These are phyloP conservation scores for Lucifuga dentata DNA, from an alignment of 2,113 vertebrate species.

Conservation along the genomic window DNA sequence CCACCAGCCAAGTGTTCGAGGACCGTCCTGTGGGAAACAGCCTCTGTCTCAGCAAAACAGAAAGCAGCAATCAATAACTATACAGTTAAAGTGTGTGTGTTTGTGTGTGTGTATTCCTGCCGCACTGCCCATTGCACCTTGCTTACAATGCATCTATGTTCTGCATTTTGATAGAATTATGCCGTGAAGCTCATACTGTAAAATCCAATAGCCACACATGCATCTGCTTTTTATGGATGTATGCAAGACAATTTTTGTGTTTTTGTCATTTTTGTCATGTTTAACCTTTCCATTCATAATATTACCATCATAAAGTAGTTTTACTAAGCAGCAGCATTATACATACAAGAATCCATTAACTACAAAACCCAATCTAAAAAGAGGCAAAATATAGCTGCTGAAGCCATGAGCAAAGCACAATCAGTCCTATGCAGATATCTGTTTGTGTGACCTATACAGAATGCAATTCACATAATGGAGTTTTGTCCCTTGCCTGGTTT, in stretches of 20 bases:
- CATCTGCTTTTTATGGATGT: background rate
- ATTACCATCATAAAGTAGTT: too few relatives aligned
- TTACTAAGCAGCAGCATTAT: constrained; percentile 9
- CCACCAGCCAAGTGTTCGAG: constrained; percentile 65
- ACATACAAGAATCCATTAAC: constrained; percentile 40
- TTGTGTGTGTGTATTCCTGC: constrained; percentile 22
- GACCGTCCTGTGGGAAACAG: constrained; percentile 64
- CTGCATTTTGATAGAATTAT: constrained; percentile 22
- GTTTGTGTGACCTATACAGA: constrained; percentile 37
- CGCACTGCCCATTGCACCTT: constrained; percentile 34
- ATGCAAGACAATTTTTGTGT: constrained; percentile 3
- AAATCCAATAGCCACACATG: background rate
- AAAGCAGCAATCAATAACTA: constrained; percentile 73
- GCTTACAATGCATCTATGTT: constrained; percentile 43
- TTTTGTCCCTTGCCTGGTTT: constrained; percentile 34
- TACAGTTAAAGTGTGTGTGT: constrained; percentile 59
- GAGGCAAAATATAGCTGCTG: constrained; percentile 20
- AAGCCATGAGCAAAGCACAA: constrained; percentile 34
- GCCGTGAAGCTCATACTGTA: background rate
- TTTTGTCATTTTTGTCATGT: constrained; percentile 20
- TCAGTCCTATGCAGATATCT: constrained; percentile 53
- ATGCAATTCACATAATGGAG: constrained; percentile 52
- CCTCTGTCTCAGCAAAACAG: constrained; percentile 77
- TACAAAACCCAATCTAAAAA: constrained; percentile 27
- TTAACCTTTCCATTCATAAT: constrained; percentile 16